phyloP scores from a whole-genome alignment of 2,113 vertebrate genomes.

The Sclerurus mexicanus region DNA sequence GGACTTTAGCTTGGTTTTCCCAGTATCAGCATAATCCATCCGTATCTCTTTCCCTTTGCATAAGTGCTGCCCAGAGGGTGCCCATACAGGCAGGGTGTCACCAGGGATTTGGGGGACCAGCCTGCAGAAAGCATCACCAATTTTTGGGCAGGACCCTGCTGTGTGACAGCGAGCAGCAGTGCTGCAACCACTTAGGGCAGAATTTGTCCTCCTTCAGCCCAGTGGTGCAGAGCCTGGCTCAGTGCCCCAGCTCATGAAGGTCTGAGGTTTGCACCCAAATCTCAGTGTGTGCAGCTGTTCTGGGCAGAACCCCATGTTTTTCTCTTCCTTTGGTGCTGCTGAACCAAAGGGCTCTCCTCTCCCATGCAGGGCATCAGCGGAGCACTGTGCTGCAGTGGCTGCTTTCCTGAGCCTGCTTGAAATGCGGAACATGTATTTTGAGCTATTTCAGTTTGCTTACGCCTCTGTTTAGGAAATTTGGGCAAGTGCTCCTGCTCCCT shows the following conservation, averaged over 20 bases:
- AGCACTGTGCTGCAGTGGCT: not conserved
- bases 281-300: not conserved
- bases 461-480: not conserved
- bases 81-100: not conserved
- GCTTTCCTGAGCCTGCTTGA: not conserved
- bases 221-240: not conserved
- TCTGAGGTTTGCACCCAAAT: not conserved
- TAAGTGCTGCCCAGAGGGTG: not conserved
- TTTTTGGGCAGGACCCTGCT: not conserved
- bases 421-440: fast-evolving
- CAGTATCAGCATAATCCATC: not conserved
- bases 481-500: not conserved
- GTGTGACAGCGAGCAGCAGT: fast-evolving
- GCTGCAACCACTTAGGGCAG: fast-evolving
- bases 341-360: not conserved
- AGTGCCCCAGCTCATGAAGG: fast-evolving
- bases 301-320: fast-evolving
- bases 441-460: not conserved
- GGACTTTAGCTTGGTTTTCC: not conserved
- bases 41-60: not conserved
- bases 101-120: not conserved
- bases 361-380: not conserved
- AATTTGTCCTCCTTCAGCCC: not conserved
- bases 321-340: not conserved
- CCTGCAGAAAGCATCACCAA: not conserved